Percentiles rank a stretch among this genome's conserved stretches.
Evolutionary conservation across 2,888 invertebrate species (phyloP).

Genomic region (Tenthredo livida): DNA sequence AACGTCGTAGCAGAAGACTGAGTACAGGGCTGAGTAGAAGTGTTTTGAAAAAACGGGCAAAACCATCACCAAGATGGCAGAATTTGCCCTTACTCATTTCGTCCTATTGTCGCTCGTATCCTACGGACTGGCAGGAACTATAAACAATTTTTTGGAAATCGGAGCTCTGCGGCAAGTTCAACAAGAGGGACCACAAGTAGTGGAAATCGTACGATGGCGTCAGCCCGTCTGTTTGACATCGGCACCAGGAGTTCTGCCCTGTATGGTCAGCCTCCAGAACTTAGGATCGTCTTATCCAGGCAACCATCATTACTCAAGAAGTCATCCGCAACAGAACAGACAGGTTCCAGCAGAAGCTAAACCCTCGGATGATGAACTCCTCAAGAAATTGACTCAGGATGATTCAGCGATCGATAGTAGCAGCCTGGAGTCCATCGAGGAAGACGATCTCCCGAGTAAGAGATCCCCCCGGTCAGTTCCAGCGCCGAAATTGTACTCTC

Average conservation of each 20-base stretch:
- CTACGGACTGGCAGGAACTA: neutral
- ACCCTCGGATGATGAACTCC: conserved; percentile 23
- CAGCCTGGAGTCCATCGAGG: conserved; percentile 25
- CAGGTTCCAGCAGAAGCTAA: neutral
- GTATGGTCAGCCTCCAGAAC: conserved; percentile 48
- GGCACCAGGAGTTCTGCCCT: conserved; percentile 56
- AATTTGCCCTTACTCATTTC: neutral
- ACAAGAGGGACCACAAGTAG: conserved; percentile 51
- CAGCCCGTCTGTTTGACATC: conserved; percentile 64
- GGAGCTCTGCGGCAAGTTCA: neutral
- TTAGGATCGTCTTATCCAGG: conserved; percentile 48
- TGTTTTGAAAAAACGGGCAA: neutral
- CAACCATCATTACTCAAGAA: neutral
- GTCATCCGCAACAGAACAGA: neutral
- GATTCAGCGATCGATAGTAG: neutral
- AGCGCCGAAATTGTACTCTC: conserved; percentile 27
- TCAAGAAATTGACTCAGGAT: conserved; percentile 36
- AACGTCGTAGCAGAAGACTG: neutral
- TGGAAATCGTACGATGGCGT: conserved; percentile 65
- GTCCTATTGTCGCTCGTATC: neutral
- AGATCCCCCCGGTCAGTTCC: neutral
- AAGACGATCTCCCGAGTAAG: neutral
- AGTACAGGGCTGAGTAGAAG: neutral
- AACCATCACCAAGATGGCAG: conserved; percentile 19
- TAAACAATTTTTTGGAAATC: neutral